Conservation (phyloP, 2,113 vertebrate species). For the Gadus chalcogrammus region DNA sequence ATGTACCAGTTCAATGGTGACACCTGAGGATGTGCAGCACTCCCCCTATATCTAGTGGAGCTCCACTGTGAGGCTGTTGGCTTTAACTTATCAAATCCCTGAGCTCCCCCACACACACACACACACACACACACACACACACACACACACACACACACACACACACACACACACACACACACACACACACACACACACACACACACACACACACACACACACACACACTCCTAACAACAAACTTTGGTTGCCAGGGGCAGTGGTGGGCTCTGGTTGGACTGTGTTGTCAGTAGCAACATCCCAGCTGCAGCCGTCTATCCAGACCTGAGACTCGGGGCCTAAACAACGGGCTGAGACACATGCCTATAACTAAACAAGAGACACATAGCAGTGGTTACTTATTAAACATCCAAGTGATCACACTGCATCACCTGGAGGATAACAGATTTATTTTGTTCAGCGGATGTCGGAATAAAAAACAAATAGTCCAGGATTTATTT, state of each 20-base stretch:
- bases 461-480: no score
- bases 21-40: no score
- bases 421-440: no score
- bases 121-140: slow-evolving; percentile 7
- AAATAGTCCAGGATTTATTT: no score
- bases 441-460: no score
- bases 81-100: slow-evolving; percentile 61
- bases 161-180: no score
- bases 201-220: no score
- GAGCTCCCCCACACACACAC: slow-evolving; percentile 43
- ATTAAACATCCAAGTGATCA: no score
- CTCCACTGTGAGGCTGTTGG: slow-evolving; percentile 65
- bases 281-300: slow-evolving; percentile 54
- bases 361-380: slow-evolving; percentile 29
- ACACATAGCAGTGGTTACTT: background rate
- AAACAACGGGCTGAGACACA: slow-evolving; percentile 52
- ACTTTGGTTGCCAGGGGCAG: slow-evolving; percentile 45
- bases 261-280: slow-evolving; percentile 52
- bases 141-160: no score
- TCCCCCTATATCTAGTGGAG: slow-evolving; percentile 44
- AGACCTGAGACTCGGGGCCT: slow-evolving; percentile 46
- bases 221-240: slow-evolving; percentile 31
- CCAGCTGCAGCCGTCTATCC: slow-evolving; percentile 51
- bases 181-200: slow-evolving; percentile 14
- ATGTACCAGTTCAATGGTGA: no score